phyloP scores from a whole-genome alignment of 2,888 invertebrate species.

The Calliphora vomitoria region DNA sequence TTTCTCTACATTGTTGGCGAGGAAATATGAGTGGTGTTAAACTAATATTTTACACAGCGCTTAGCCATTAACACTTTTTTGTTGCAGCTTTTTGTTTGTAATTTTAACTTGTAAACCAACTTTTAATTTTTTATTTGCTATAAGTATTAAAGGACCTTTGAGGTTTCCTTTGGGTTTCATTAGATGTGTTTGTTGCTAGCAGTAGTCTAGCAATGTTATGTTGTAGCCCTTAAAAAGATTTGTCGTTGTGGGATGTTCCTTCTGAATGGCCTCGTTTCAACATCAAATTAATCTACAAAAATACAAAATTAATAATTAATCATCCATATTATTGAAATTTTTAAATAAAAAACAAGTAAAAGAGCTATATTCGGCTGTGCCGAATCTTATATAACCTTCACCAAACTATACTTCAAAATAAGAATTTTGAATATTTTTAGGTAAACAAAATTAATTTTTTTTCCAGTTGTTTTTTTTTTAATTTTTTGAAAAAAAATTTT shows the following conservation, averaged over 20 bases:
- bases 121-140: constrained; percentile 39
- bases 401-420: too few species aligned
- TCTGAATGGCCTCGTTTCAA: constrained; percentile 35
- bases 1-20: constrained; percentile 47
- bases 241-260: constrained; percentile 60
- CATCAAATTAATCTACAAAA: constrained; percentile 66
- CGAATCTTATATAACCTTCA: too few species aligned
- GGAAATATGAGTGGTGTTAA: constrained; percentile 42
- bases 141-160: constrained; percentile 47
- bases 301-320: constrained; percentile 7
- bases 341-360: too few species aligned
- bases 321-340: too few species aligned
- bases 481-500: too few species aligned
- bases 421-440: too few species aligned
- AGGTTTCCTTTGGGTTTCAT: constrained; percentile 45
- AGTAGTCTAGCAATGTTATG: constrained; percentile 28
- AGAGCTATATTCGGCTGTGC: too few species aligned
- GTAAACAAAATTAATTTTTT: too few species aligned
- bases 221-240: constrained; percentile 35
- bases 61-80: constrained; percentile 22
- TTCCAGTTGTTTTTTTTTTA: too few species aligned
- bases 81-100: constrained; percentile 29
- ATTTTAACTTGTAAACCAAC: constrained; percentile 42
- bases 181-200: constrained; percentile 34
- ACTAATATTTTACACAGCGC: constrained; percentile 59